Evolutionary conservation across 2,888 invertebrate genomes (phyloP).

Genomic region (Sisyra terminalis): DNA sequence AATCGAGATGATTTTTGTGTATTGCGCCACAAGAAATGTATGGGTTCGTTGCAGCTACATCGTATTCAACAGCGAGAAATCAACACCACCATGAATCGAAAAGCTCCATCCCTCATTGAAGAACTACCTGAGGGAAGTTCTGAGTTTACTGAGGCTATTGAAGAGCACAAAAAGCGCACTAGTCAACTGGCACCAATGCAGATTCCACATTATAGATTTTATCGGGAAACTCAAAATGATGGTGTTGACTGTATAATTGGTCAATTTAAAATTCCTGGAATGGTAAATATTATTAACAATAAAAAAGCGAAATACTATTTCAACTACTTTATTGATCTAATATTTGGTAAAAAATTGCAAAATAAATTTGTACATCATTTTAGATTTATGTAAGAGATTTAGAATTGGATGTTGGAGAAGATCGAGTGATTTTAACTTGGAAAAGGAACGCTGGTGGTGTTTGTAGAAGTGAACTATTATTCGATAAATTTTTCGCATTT

Average conservation of each 20-base stretch:
- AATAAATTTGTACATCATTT: conserved; percentile 2
- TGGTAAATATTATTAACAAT: conserved; percentile 32
- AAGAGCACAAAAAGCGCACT: conserved; percentile 18
- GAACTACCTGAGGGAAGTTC: conserved; percentile 24
- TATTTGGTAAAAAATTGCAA: conserved; percentile 1
- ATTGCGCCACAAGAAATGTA: conserved; percentile 54
- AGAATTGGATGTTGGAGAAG: conserved; percentile 53
- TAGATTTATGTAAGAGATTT: conserved; percentile 36
- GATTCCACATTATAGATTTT: conserved; percentile 39
- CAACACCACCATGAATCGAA: conserved; percentile 24
- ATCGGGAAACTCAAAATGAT: conserved; percentile 36
- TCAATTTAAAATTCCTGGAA: conserved; percentile 42
- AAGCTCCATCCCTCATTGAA: conserved; percentile 35
- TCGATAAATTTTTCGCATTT: conserved; percentile 55
- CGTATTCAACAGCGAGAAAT: conserved; percentile 55
- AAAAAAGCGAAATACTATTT: conserved; percentile 1
- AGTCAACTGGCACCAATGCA: conserved; percentile 17
- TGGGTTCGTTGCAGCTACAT: conserved; percentile 58
- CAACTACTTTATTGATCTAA: not conserved
- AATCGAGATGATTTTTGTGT: conserved; percentile 47
- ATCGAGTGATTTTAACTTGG: conserved; percentile 51
- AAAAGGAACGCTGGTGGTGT: conserved; percentile 34
- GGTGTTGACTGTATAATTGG: conserved; percentile 36
- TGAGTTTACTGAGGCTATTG: not conserved
- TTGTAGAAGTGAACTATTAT: conserved; percentile 11